Percentiles rank a stretch among this genome's conserved stretches.
Evolutionary conservation across 2,797 vertebrate species (phyloP).

Genomic region (Emydoidea blandingii): DNA sequence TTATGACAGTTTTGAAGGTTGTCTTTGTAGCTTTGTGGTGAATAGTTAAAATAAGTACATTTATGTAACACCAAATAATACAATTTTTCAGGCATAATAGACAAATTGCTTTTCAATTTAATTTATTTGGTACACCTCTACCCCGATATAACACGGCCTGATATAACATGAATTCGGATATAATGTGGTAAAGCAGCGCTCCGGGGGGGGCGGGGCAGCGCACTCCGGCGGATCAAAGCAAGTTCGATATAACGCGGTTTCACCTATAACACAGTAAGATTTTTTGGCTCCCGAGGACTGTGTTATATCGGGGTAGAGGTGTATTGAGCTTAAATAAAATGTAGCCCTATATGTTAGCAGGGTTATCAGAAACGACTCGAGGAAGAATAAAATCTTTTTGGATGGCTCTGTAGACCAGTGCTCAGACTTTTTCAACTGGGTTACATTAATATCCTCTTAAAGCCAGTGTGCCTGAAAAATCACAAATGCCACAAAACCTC

Average conservation of each 20-base stretch:
- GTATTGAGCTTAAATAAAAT: not conserved
- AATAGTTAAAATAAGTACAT: constrained; percentile 42
- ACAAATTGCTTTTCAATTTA: not conserved
- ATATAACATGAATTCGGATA: too few species aligned
- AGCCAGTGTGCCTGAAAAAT: not conserved
- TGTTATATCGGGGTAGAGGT: too few species aligned
- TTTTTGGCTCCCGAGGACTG: too few species aligned
- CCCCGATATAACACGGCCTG: too few species aligned
- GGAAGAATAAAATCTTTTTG: not conserved
- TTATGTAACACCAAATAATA: not conserved
- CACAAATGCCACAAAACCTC: rapidly evolving
- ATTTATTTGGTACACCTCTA: not conserved
- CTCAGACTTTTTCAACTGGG: not conserved
- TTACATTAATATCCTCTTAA: not conserved
- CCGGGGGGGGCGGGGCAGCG: too few species aligned
- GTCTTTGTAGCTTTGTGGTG: constrained; percentile 3
- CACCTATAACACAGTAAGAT: too few species aligned
- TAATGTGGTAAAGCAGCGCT: too few species aligned
- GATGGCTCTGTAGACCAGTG: constrained; percentile 7
- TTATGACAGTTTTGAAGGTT: not conserved
- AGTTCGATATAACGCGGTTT: too few species aligned
- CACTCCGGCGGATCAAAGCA: too few species aligned
- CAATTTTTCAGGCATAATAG: not conserved
- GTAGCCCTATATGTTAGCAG: not conserved
- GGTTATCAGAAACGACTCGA: not conserved